A percentile compares a stretch with the other conserved stretches of the same genome.
Evolutionary conservation across 2,113 vertebrate species (phyloP).

Genomic region (Eleginops maclovinus): DNA sequence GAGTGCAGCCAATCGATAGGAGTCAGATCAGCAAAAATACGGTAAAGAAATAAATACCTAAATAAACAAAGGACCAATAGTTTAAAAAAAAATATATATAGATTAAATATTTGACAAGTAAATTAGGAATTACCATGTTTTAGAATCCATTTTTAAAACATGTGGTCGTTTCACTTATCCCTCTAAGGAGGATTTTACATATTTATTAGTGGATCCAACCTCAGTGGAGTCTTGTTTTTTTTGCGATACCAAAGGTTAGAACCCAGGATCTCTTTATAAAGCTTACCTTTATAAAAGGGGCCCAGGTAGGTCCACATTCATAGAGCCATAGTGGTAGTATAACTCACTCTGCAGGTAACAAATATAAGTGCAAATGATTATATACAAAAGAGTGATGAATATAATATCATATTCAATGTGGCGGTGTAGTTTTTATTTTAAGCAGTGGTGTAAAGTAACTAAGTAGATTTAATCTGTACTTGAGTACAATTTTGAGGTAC

Average conservation of each 20-base stretch:
- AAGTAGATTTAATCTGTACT: too few relatives aligned
- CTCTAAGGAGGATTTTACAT: background rate
- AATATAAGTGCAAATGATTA: slow-evolving; percentile 28
- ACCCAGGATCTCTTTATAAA: background rate
- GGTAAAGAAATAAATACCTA: slow-evolving; percentile 36
- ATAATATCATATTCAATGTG: slow-evolving; percentile 4
- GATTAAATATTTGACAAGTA: background rate
- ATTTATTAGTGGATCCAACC: slow-evolving; percentile 27
- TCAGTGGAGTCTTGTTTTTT: background rate
- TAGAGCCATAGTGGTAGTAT: slow-evolving; percentile 34
- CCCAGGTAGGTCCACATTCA: slow-evolving; percentile 11
- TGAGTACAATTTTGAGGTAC: too few relatives aligned
- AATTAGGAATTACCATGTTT: background rate
- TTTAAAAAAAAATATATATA: background rate
- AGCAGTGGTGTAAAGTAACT: too few relatives aligned
- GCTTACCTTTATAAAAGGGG: background rate
- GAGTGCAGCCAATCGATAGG: slow-evolving; percentile 71
- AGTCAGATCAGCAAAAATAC: slow-evolving; percentile 68
- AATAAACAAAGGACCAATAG: slow-evolving; percentile 22
- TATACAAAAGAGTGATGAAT: slow-evolving; percentile 15
- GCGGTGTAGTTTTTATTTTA: too few relatives aligned
- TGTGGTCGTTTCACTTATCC: slow-evolving; percentile 5
- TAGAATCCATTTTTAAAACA: background rate
- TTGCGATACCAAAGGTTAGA: background rate
- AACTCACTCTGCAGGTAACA: slow-evolving; percentile 12